Conservation (phyloP, 2,888 invertebrate species). For the Limenitis camilla region DNA sequence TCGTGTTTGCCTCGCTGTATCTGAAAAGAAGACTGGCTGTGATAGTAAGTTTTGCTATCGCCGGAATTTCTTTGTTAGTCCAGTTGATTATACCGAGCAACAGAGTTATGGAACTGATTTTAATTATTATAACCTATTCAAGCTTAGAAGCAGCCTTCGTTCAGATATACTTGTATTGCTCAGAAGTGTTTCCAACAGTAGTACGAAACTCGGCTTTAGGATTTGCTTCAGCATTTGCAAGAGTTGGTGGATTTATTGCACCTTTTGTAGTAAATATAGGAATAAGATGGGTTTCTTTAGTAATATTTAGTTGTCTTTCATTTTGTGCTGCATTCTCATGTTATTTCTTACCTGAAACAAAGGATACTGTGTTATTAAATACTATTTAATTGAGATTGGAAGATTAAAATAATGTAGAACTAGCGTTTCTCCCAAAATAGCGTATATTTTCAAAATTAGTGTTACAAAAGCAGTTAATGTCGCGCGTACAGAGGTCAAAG, state of each 20-base stretch:
- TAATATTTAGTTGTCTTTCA: conserved; percentile 81
- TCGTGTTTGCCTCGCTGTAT: conserved; percentile 45
- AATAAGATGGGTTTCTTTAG: conserved; percentile 73
- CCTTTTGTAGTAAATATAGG: conserved; percentile 82
- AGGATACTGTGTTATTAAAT: conserved; percentile 80
- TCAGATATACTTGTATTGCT: conserved; percentile 36
- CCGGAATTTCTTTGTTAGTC: conserved; percentile 47
- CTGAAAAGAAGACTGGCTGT: conserved; percentile 48
- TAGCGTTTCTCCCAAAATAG: too few species aligned
- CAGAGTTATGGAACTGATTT: conserved; percentile 71
- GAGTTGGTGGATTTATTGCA: conserved; percentile 87
- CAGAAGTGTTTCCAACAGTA: conserved; percentile 91
- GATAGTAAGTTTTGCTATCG: conserved; percentile 42
- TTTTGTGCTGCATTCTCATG: conserved; percentile 78
- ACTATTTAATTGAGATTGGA: too few species aligned
- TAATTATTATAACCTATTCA: conserved; percentile 72
- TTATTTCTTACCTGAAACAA: conserved; percentile 84
- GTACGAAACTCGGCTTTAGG: conserved; percentile 90
- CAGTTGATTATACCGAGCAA: conserved; percentile 50
- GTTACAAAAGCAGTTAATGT: too few species aligned
- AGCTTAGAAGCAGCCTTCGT: not conserved
- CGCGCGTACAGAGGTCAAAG: too few species aligned
- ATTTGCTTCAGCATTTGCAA: conserved; percentile 86
- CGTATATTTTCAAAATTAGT: too few species aligned
- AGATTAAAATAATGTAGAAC: too few species aligned